Evolutionary conservation across 2,113 vertebrate species (phyloP), one percentile per base, ranked within the genome.

Genomic region (Gracilinanus agilis): DNA sequence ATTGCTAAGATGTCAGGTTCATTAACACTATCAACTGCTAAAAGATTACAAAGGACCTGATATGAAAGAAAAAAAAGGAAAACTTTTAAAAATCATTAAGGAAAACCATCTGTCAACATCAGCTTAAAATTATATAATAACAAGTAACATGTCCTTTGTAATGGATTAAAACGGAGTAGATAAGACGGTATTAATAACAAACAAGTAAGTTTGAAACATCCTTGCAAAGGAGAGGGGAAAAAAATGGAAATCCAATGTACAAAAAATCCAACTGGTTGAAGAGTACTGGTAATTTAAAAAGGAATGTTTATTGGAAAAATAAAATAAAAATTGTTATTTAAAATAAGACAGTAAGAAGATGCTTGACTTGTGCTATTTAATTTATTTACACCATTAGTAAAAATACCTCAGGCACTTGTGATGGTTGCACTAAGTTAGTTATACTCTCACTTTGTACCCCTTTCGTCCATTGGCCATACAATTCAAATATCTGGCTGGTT

Each of bases 1-100:
- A 99, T 99, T 96, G 99, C 99, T 94, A 99, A 98, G 91, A 99
- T 96, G 96, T 99, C 99, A 95, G 99, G 99, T 97, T 99, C 99
- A 98, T 99, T 99, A 96, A 99, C 94, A 27, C 99, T 99, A 98
- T 99, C 99, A 67, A 99, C 99, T 95, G 99, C 99, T 93, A 99
- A 98, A 97, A 99, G 98, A 98, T 99, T 99, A 98, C 99, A 99
- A 96, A 99, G 98, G 95, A 99, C 97, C 99, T 99, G 97, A 91
- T 91, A 97, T 91, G 96, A 97, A 94, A 96, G 92, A 98, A 98
- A 98, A 96, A 56, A 97, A 97, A 95, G 95, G 55, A 88, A 88
- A 97, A 27, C 55, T 97, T 8, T 96, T 94, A 88, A 94, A 92
- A 53, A 94, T 56, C 61, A 61, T 75, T 40, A 55, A 95, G 40